These are phyloP conservation scores for Andrena hattorfiana DNA, from an alignment of 2,888 invertebrate genomes.

Conservation along the genomic window DNA sequence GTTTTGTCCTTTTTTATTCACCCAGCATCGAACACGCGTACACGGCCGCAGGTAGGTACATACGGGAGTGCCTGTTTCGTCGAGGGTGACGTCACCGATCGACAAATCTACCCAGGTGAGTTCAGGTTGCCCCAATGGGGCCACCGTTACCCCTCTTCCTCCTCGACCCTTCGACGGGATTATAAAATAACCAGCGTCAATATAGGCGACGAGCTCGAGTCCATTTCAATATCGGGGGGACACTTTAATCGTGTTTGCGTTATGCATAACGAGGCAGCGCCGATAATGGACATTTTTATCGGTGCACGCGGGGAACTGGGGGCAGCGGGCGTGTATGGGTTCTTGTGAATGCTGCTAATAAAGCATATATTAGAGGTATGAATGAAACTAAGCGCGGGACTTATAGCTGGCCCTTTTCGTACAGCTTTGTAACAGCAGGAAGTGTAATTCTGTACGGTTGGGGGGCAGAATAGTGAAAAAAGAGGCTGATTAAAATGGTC, in stretches of 20 bases:
- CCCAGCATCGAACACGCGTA: conserved; percentile 67
- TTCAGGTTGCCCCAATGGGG: conserved; percentile 57
- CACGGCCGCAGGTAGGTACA: conserved; percentile 54
- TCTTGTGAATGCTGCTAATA: background rate
- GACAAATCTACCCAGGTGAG: conserved; percentile 71
- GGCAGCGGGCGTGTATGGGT: background rate
- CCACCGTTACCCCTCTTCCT: conserved; percentile 19
- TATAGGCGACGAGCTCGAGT: conserved; percentile 10
- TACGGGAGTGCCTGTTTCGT: conserved; percentile 62
- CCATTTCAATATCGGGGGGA: background rate
- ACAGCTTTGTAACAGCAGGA: background rate
- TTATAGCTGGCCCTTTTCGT: background rate
- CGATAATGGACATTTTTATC: background rate
- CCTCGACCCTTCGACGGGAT: background rate
- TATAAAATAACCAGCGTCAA: conserved; percentile 26
- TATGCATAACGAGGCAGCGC: conserved; percentile 24
- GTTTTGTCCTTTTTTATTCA: conserved; percentile 69
- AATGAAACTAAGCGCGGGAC: background rate
- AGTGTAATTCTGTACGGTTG: background rate
- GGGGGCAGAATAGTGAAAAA: background rate
- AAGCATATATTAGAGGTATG: background rate
- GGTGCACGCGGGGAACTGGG: background rate
- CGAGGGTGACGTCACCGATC: conserved; percentile 76
- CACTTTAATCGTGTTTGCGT: conserved; percentile 19
- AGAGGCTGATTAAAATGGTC: background rate